Evolutionary conservation across 2,797 vertebrate species (phyloP).

Genomic region (Crypturellus tataupa): DNA sequence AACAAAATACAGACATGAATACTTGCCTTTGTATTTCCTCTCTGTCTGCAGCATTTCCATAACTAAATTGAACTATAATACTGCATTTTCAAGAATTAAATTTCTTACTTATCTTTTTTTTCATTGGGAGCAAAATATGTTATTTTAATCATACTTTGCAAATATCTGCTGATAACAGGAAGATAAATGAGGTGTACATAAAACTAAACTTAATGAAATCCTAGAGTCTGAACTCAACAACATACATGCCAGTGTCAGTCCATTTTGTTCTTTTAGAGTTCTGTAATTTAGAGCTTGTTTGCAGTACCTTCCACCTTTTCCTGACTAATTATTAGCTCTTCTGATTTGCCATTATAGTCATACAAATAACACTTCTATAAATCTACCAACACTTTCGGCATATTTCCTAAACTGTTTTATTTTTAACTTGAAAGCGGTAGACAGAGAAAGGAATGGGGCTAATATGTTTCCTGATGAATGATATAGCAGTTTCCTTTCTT

Average conservation of each 20-base stretch:
- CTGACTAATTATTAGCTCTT: background rate
- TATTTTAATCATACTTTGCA: constrained; percentile 41
- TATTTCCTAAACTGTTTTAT: background rate
- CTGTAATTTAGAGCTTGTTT: background rate
- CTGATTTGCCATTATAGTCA: background rate
- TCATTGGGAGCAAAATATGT: background rate
- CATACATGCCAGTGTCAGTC: background rate
- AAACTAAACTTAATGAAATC: constrained; percentile 15
- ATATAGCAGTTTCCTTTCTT: background rate
- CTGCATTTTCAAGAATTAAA: background rate
- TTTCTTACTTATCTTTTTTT: background rate
- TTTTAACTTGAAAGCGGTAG: background rate
- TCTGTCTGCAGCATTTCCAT: background rate
- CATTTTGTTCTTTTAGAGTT: background rate
- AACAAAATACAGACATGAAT: background rate
- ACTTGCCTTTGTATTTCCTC: background rate
- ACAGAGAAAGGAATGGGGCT: background rate
- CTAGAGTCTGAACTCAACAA: background rate
- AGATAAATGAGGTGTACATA: constrained; percentile 20
- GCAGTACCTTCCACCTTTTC: background rate
- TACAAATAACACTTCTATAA: background rate
- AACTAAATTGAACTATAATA: background rate
- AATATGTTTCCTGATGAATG: background rate
- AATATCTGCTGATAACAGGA: background rate
- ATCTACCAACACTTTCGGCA: background rate